Evolutionary conservation across 2,888 invertebrate genomes (phyloP).

Genomic region (Agonopterix heracliana): DNA sequence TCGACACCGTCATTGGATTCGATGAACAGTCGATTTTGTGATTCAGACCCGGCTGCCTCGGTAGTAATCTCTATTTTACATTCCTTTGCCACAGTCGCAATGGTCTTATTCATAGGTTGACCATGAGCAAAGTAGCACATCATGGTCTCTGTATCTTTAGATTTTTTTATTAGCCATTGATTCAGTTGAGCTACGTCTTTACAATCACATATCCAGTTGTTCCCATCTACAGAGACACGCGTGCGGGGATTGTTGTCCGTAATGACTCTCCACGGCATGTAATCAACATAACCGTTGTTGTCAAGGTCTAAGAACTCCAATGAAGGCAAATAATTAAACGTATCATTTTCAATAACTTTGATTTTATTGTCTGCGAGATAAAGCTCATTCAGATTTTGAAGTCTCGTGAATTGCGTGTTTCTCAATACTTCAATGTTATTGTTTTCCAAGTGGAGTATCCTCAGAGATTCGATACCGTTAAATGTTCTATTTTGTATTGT

Average conservation of each 20-base stretch:
- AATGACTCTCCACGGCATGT: conserved; percentile 83
- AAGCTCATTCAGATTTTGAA: conserved; percentile 83
- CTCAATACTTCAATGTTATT: conserved; percentile 83
- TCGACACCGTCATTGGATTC: conserved; percentile 80
- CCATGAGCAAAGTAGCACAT: conserved; percentile 79
- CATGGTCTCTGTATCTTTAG: conserved; percentile 80
- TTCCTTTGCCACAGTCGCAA: conserved; percentile 63
- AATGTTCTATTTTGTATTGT: conserved; percentile 88
- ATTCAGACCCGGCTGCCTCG: conserved; percentile 76
- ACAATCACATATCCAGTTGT: conserved; percentile 91
- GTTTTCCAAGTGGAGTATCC: conserved; percentile 85
- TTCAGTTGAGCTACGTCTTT: conserved; percentile 81
- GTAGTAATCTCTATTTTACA: conserved; percentile 81
- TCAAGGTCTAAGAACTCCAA: conserved; percentile 84
- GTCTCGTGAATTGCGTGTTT: conserved; percentile 86
- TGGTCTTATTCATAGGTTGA: conserved; percentile 68
- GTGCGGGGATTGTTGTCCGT: conserved; percentile 80
- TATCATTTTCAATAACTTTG: conserved; percentile 82
- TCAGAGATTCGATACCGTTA: conserved; percentile 84
- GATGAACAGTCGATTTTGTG: conserved; percentile 74
- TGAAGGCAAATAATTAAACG: conserved; percentile 83
- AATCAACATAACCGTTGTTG: conserved; percentile 86
- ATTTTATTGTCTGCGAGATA: conserved; percentile 87
- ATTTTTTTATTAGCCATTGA: conserved; percentile 82
- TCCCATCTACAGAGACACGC: conserved; percentile 83